Evolutionary conservation across 1,140 invertebrate species (phyloP).

Genomic region (Solenopsis invicta): DNA sequence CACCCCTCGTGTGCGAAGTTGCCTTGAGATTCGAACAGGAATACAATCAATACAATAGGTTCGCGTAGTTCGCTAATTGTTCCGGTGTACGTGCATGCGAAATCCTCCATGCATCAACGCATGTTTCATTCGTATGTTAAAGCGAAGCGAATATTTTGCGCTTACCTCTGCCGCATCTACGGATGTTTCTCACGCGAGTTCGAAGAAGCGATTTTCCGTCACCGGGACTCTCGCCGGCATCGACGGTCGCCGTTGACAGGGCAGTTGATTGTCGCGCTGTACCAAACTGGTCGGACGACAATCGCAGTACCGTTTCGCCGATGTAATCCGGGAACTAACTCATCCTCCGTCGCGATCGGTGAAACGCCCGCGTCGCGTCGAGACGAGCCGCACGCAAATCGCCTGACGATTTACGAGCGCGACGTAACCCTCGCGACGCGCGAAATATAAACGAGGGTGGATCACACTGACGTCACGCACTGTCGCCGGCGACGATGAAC

Average conservation of each 20-base stretch:
- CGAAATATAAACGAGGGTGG: not conserved
- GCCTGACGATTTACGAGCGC: not conserved
- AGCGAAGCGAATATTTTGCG: not conserved
- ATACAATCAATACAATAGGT: slow-evolving; percentile 6
- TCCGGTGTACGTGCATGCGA: not conserved
- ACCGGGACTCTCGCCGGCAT: not conserved
- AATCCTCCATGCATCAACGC: not conserved
- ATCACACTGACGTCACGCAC: not conserved
- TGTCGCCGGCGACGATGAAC: not conserved
- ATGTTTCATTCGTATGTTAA: not conserved
- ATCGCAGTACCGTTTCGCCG: slow-evolving; percentile 21
- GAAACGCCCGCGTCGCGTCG: not conserved
- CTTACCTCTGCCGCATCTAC: slow-evolving; percentile 12
- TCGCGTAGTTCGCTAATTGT: not conserved
- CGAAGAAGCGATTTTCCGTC: not conserved
- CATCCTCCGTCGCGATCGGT: not conserved
- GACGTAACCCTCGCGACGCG: not conserved
- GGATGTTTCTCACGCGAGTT: not conserved
- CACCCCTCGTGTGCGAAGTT: not conserved
- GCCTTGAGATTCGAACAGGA: not conserved
- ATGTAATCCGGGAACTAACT: slow-evolving; percentile 21
- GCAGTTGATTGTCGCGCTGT: slow-evolving; percentile 4
- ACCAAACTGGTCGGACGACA: slow-evolving; percentile 37
- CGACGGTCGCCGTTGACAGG: not conserved
- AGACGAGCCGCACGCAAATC: not conserved